These are phyloP conservation scores for Bolinopsis microptera DNA, from an alignment of 37 sponge, comb jelly and placozoan species.

Conservation along the genomic window DNA sequence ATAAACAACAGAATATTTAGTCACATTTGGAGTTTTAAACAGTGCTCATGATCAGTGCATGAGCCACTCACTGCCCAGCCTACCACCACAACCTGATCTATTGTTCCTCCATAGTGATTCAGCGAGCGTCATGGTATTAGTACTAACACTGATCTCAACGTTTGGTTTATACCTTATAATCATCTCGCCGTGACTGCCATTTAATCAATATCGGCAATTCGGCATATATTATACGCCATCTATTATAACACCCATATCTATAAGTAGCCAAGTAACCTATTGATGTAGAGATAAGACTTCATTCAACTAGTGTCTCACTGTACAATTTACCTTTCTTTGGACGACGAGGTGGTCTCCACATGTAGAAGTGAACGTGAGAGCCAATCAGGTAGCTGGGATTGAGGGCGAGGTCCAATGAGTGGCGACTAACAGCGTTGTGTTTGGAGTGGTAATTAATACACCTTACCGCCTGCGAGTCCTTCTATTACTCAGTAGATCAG, in stretches of 20 bases:
- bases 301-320: not conserved
- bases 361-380: not conserved
- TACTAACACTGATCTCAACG: too few species aligned
- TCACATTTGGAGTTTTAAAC: not conserved
- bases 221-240: too few species aligned
- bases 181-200: too few species aligned
- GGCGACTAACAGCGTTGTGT: not conserved
- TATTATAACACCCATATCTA: too few species aligned
- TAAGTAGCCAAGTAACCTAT: not conserved
- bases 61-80: too few species aligned
- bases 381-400: not conserved
- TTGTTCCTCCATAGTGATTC: too few species aligned
- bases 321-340: not conserved
- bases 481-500: not conserved
- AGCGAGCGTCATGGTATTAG: too few species aligned
- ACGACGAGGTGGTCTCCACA: not conserved
- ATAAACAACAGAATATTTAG: not conserved
- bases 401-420: not conserved
- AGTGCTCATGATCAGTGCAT: not conserved
- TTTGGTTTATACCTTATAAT: too few species aligned
- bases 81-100: too few species aligned
- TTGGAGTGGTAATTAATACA: not conserved
- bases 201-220: too few species aligned
- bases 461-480: not conserved
- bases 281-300: not conserved